Evolutionary conservation across 2,888 invertebrate genomes (phyloP).

Genomic region (Gnatocerus cornutus): DNA sequence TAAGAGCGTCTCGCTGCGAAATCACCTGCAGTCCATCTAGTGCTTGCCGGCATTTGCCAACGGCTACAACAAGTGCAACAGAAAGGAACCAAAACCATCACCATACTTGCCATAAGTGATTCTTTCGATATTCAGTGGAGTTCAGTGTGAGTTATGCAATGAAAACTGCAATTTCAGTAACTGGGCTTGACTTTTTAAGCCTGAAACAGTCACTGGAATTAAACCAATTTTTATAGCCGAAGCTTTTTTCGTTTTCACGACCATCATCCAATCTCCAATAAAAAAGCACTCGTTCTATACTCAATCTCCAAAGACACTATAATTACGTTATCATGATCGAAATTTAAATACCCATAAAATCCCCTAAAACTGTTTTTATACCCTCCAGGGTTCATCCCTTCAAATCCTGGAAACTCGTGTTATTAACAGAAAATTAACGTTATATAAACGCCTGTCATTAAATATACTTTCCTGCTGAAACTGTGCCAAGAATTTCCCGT

Average conservation of each 20-base stretch:
- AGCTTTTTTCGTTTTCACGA: conserved; percentile 18
- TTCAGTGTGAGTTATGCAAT: conserved; percentile 44
- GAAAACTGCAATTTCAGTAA: background rate
- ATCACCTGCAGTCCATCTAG: conserved; percentile 50
- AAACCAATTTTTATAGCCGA: conserved; percentile 16
- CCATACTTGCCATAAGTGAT: conserved; percentile 47
- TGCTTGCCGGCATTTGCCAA: conserved; percentile 47
- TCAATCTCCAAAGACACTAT: conserved; percentile 20
- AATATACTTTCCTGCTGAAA: conserved; percentile 40
- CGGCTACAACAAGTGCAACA: conserved; percentile 39
- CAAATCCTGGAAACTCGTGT: background rate
- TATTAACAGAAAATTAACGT: conserved; percentile 13
- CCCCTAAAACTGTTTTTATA: conserved; percentile 6
- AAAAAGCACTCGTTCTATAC: conserved; percentile 7
- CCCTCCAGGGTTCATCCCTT: background rate
- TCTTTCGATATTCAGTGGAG: conserved; percentile 49
- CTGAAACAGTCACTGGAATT: background rate
- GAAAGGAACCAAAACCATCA: conserved; percentile 26
- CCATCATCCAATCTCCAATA: conserved; percentile 4
- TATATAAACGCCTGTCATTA: conserved; percentile 40
- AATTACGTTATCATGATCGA: conserved; percentile 23
- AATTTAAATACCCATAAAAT: conserved; percentile 26
- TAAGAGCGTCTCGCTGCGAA: conserved; percentile 45
- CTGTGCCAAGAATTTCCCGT: conserved; percentile 45
- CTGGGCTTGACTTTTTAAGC: too few relatives aligned